Conservation (phyloP, 2,113 vertebrate genomes). For the Actenoides lindsayi region DNA sequence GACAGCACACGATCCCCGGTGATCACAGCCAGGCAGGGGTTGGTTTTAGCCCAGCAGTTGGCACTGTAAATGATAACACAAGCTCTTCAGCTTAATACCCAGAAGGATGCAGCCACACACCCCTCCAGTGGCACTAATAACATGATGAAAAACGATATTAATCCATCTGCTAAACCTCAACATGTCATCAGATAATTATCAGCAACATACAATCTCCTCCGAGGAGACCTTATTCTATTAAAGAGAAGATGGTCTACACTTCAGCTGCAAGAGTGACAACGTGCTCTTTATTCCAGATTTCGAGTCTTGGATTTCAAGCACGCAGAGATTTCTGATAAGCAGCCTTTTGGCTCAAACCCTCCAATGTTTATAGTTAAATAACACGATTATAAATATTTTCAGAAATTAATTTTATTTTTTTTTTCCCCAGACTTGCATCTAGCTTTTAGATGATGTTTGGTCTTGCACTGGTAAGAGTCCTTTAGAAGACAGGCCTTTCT, state of each 20-base stretch:
- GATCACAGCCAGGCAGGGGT: not conserved
- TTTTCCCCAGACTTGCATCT: not conserved
- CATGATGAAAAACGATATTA: conserved; percentile 68
- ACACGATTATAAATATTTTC: not conserved
- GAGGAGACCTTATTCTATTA: conserved; percentile 74
- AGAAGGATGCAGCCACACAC: not conserved
- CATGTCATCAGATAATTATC: conserved; percentile 74
- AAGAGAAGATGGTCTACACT: conserved; percentile 64
- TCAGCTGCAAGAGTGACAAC: conserved; percentile 50
- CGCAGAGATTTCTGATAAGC: conserved; percentile 10
- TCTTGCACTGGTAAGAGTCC: not conserved
- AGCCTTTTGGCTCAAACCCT: not conserved
- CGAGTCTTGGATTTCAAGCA: not conserved
- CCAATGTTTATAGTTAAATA: not conserved
- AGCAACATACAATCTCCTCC: conserved; percentile 55
- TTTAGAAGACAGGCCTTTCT: not conserved
- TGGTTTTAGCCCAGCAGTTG: not conserved
- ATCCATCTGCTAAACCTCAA: conserved; percentile 73
- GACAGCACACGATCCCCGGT: not conserved
- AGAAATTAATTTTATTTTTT: not conserved
- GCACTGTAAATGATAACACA: not conserved
- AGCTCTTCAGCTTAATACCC: not conserved
- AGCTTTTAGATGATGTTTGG: not conserved
- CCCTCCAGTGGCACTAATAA: conserved; percentile 30
- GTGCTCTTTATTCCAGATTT: conserved; percentile 55